Base-by-base conservation (phyloP, 2,113 vertebrate genomes). In the Coregonus clupeaformis region DNA sequence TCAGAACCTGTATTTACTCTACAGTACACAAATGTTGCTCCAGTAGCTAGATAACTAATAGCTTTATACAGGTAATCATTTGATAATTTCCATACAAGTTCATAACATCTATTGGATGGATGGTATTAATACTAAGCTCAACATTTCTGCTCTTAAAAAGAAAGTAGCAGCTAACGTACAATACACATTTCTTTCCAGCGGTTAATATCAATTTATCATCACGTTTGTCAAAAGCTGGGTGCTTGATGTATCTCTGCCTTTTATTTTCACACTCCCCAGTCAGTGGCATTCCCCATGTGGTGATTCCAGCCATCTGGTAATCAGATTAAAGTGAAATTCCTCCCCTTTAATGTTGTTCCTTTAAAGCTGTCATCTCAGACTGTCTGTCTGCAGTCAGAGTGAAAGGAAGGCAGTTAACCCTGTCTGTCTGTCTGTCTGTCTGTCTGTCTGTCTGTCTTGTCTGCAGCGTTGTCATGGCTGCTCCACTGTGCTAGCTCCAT, bases 101-200 rank as follows among this genome's bases (percentile, higher is more conserved):
- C 49, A 59, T 81, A 85, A 87, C 86, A 80, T 72, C 1, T 52
- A 76, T 76, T 85, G 90, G 90, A 91, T 90, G 89, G 89, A 90
- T 90, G 76, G 86, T 78, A 77, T 87, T 89, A 90, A 91, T 91
- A 90, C 82, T 74, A 70, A 82, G 85, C 78, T 78, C 72, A 78
- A 89, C 83, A 82, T 75, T 81, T 77, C 12, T 60, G 36, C 72
- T 69, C 62, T 78, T 49, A 42, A 77, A 88, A 71, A 76, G 78
- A 78, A 70, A 69, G 70, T 74, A 76, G 63, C 80, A 25, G 27
- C 65, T 16, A 6, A 25, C 55, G 6, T 9, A 11, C 4, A 29
- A 65, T 60, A 68, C 77, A 11, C 4, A 16, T 52, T 49, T 22
- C 69, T 57, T 16, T 78, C 73, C 72, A 71, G 49, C 77, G n/a